A percentile compares a stretch with the other conserved stretches of the same genome.
These are phyloP conservation scores for Coregonus sp. DNA, from an alignment of 2,797 vertebrate genomes.

Conservation along the genomic window DNA sequence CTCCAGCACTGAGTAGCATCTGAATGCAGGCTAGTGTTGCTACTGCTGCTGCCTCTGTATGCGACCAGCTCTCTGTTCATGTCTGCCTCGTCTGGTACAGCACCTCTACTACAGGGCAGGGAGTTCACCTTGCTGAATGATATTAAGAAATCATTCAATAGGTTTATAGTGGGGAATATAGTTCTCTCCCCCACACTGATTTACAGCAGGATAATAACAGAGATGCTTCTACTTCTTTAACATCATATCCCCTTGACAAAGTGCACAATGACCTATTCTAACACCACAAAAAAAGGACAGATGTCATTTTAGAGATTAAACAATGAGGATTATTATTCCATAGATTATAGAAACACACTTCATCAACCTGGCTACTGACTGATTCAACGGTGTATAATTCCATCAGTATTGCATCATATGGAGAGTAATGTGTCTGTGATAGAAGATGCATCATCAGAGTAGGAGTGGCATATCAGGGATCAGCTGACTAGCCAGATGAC, in stretches of 20 bases:
- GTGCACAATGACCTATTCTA: background rate
- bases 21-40: slow-evolving; percentile 52
- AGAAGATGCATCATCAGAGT: background rate
- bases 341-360: background rate
- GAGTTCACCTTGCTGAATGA: background rate
- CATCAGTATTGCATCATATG: background rate
- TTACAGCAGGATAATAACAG: background rate
- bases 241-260: background rate
- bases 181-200: background rate
- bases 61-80: background rate
- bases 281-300: background rate
- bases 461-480: background rate
- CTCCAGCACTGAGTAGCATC: slow-evolving; percentile 48
- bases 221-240: background rate
- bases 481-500: slow-evolving; percentile 5
- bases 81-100: background rate
- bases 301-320: background rate
- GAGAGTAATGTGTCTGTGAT: background rate
- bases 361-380: background rate
- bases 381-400: background rate
- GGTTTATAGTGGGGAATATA: background rate
- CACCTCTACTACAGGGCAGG: background rate
- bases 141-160: background rate
- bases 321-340: background rate
- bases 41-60: slow-evolving; percentile 55